Evolutionary conservation across 30 jellyfish, hydroid and myxozoan species (phyloP).

Genomic region (Aurelia sp.): DNA sequence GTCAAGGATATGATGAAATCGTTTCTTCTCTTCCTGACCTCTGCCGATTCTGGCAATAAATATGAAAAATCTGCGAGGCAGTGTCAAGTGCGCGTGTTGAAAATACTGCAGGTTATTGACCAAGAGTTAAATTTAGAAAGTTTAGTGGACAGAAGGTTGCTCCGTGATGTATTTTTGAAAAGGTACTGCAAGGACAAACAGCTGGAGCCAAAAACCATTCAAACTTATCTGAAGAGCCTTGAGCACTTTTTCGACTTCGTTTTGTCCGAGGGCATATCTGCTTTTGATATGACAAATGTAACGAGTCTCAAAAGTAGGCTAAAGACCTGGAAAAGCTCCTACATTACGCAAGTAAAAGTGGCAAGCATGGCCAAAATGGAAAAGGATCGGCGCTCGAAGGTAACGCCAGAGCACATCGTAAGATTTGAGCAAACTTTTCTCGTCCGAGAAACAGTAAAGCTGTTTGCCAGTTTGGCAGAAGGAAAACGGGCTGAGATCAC

Average conservation of each 20-base stretch:
- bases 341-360: conserved; percentile 37
- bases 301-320: conserved; percentile 35
- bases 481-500: conserved; percentile 37
- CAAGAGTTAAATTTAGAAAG: not conserved
- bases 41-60: conserved; percentile 37
- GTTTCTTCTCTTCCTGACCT: conserved; percentile 7
- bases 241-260: conserved; percentile 25
- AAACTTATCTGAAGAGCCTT: conserved; percentile 7
- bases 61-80: conserved; percentile 25
- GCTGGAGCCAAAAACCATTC: conserved; percentile 14
- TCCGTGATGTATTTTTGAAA: conserved; percentile 24
- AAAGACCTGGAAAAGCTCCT: conserved; percentile 52
- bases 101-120: conserved; percentile 17
- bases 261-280: conserved; percentile 18
- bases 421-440: conserved; percentile 12
- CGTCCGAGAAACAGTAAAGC: conserved; percentile 46
- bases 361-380: conserved; percentile 62
- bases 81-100: conserved; percentile 25
- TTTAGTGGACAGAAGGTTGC: conserved; percentile 5
- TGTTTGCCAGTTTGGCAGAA: conserved; percentile 11
- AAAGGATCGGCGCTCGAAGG: conserved; percentile 31
- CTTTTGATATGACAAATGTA: conserved; percentile 4
- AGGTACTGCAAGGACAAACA: conserved; percentile 24
- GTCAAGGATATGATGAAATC: conserved; percentile 8
- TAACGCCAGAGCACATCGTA: conserved; percentile 37